These are phyloP conservation scores for Spinibarbus caldwelli DNA, from an alignment of 2,797 vertebrate species.

Conservation along the genomic window DNA sequence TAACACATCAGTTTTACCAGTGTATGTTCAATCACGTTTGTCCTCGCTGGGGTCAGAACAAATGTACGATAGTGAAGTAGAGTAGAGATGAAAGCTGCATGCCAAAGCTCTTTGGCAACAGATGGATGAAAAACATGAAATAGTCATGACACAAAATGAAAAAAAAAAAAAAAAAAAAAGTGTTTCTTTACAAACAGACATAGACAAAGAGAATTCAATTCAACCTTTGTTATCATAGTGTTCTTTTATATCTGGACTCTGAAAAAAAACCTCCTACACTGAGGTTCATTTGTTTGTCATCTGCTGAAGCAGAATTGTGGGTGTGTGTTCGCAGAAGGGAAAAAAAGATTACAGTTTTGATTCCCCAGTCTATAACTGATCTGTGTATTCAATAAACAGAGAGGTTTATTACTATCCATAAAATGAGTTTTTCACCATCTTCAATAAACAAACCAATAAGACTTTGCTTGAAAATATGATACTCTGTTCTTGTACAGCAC, in stretches of 20 bases:
- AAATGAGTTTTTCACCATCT: constrained; percentile 49
- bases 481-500: constrained; percentile 1
- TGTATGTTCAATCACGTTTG: constrained; percentile 6
- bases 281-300: constrained; percentile 47
- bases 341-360: constrained; percentile 47
- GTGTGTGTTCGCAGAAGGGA: constrained; percentile 15
- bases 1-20: too few species aligned
- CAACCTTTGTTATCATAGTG: not conserved
- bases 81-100: constrained; percentile 44
- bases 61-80: constrained; percentile 18
- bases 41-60: constrained; percentile 24
- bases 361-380: constrained; percentile 50
- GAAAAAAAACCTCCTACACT: too few species aligned
- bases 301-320: constrained; percentile 9
- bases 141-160: constrained; percentile 11
- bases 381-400: constrained; percentile 48
- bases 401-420: constrained; percentile 44
- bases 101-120: constrained; percentile 30
- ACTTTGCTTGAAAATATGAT: constrained; percentile 14
- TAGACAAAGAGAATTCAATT: constrained; percentile 38
- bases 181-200: constrained; percentile 18
- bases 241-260: constrained; percentile 25
- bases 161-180: not conserved
- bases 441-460: constrained; percentile 51
- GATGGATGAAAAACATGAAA: constrained; percentile 40